These are phyloP conservation scores for Agonopterix subpropinquella DNA, from an alignment of 2,888 invertebrate genomes.

Conservation along the genomic window DNA sequence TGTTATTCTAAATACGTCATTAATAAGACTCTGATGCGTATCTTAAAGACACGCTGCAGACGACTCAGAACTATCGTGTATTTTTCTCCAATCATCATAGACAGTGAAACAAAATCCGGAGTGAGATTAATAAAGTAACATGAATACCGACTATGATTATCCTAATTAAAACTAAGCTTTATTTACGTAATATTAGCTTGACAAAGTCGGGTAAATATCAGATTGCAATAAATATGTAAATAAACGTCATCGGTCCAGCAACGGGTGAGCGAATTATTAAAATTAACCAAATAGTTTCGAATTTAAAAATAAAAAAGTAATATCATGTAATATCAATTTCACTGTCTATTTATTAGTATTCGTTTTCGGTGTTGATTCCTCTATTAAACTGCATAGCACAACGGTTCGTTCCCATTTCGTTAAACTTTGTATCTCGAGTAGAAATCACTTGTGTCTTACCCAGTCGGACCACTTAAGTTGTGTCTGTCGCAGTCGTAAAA, in stretches of 20 bases:
- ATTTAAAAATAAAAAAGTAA: slow-evolving; percentile 58
- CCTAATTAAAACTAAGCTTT: slow-evolving; percentile 22
- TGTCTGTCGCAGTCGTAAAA: background rate
- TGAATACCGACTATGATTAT: slow-evolving; percentile 11
- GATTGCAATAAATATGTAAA: slow-evolving; percentile 73
- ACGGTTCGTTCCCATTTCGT: slow-evolving; percentile 58
- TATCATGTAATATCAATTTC: slow-evolving; percentile 73
- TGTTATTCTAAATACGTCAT: too few relatives aligned
- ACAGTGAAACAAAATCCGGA: slow-evolving; percentile 55
- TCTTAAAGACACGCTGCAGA: too few relatives aligned
- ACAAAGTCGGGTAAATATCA: slow-evolving; percentile 44
- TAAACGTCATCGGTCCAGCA: slow-evolving; percentile 59
- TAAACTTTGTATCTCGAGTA: background rate
- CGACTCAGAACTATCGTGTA: background rate
- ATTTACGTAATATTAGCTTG: slow-evolving; percentile 23
- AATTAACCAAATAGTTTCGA: slow-evolving; percentile 64
- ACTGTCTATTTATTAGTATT: slow-evolving; percentile 74
- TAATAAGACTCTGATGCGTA: too few relatives aligned
- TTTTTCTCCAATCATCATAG: slow-evolving; percentile 44
- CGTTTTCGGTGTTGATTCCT: slow-evolving; percentile 75
- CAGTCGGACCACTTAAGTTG: background rate
- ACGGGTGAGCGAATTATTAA: slow-evolving; percentile 52
- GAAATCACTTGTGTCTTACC: background rate
- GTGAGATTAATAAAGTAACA: slow-evolving; percentile 18
- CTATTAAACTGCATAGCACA: slow-evolving; percentile 44